phyloP scores from a whole-genome alignment of 2,797 vertebrate species.

The Cheirogaleus major region DNA sequence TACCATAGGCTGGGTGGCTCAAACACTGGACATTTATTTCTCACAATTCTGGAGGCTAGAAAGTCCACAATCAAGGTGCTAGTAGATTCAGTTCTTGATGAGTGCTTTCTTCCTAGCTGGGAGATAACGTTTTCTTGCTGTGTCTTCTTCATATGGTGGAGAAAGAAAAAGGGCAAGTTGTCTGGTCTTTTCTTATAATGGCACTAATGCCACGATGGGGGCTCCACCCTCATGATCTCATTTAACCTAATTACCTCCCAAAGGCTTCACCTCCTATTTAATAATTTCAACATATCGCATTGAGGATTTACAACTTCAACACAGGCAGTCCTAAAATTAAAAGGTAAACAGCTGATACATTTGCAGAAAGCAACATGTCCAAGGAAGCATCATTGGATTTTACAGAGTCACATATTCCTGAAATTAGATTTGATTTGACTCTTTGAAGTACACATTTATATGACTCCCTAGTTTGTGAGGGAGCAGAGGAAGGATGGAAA shows the following conservation, averaged over 20 bases:
- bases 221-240: neutral
- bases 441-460: neutral
- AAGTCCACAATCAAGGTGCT: neutral
- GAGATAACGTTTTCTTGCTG: neutral
- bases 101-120: neutral
- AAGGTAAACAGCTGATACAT: neutral
- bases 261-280: neutral
- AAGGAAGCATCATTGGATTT: constrained; percentile 54
- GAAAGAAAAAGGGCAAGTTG: neutral
- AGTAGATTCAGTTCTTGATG: neutral
- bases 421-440: constrained; percentile 63
- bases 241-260: neutral
- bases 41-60: neutral
- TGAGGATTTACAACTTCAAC: neutral
- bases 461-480: neutral
- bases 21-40: neutral
- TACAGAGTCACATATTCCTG: constrained; percentile 47
- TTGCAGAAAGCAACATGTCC: neutral
- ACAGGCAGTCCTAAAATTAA: constrained; percentile 5
- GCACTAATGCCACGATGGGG: neutral
- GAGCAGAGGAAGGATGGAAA: neutral
- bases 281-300: neutral
- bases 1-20: neutral
- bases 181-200: neutral
- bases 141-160: neutral